Conservation (phyloP, 2,888 invertebrate genomes). For the Amphipyra berbera region DNA sequence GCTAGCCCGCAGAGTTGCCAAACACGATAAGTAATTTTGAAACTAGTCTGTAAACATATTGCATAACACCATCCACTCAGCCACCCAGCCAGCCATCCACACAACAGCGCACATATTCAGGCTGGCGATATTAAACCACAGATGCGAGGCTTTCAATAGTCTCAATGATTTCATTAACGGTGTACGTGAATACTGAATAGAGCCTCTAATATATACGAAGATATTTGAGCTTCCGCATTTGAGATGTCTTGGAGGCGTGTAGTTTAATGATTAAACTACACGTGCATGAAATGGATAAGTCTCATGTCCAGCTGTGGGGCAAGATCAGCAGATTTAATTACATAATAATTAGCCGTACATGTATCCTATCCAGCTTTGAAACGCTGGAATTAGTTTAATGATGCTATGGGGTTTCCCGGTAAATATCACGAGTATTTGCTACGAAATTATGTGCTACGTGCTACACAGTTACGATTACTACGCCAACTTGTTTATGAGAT, state of each 20-base stretch:
- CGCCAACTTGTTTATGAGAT: too few relatives aligned
- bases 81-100: not conserved
- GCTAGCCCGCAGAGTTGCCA: conserved; percentile 45
- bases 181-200: not conserved
- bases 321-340: not conserved
- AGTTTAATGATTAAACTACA: not conserved
- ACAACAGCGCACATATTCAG: not conserved
- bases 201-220: conserved; percentile 1
- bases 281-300: too few relatives aligned
- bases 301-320: not conserved
- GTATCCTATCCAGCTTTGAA: not conserved
- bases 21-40: conserved; percentile 63
- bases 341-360: not conserved
- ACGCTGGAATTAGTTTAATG: not conserved
- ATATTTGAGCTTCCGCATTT: not conserved
- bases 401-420: not conserved
- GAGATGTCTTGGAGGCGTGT: not conserved
- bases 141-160: conserved; percentile 3
- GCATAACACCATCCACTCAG: conserved; percentile 26
- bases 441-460: conserved; percentile 2
- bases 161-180: conserved; percentile 12
- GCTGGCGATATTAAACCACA: conserved; percentile 11
- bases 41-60: conserved; percentile 51
- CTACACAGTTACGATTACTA: not conserved
- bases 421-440: conserved; percentile 4